Conservation (phyloP, 2,797 vertebrate genomes). For the Aplochiton taeniatus region DNA sequence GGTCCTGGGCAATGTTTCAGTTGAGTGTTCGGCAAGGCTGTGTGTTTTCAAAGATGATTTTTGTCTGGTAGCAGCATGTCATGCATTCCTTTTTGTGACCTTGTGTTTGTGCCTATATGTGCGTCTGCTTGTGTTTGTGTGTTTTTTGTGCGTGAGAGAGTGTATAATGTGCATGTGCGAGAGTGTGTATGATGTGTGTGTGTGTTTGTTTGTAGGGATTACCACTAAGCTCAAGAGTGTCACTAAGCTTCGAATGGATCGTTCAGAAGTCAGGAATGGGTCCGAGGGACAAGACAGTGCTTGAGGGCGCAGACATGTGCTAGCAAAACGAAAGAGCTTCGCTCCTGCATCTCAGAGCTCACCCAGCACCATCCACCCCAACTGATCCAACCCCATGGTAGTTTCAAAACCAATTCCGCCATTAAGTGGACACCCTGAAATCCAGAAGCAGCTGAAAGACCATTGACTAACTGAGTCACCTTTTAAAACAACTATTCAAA, state of each 20-base stretch:
- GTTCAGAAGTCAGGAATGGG: constrained; percentile 15
- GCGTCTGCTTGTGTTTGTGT: not conserved
- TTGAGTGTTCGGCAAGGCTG: too few species aligned
- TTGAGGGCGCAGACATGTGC: not conserved
- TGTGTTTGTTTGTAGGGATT: constrained; percentile 36
- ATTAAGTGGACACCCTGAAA: too few species aligned
- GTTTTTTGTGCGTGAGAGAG: constrained; percentile 20
- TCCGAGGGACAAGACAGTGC: constrained; percentile 10
- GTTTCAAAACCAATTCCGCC: too few species aligned
- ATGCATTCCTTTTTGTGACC: not conserved
- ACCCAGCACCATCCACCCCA: too few species aligned
- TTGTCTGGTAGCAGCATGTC: not conserved
- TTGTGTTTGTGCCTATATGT: not conserved
- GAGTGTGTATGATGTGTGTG: constrained; percentile 15
- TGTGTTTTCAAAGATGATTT: too few species aligned
- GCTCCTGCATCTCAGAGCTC: too few species aligned
- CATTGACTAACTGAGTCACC: too few species aligned
- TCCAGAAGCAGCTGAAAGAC: too few species aligned
- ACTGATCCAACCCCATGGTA: too few species aligned
- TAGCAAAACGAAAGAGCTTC: not conserved
- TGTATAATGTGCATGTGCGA: constrained; percentile 6
- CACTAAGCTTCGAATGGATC: constrained; percentile 32
- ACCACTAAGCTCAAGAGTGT: constrained; percentile 21
- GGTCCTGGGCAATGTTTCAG: too few species aligned
- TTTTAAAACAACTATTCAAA: too few species aligned